Conservation (phyloP, 64 coral and sea anemone genomes). For the Dendronephthya gigantea region DNA sequence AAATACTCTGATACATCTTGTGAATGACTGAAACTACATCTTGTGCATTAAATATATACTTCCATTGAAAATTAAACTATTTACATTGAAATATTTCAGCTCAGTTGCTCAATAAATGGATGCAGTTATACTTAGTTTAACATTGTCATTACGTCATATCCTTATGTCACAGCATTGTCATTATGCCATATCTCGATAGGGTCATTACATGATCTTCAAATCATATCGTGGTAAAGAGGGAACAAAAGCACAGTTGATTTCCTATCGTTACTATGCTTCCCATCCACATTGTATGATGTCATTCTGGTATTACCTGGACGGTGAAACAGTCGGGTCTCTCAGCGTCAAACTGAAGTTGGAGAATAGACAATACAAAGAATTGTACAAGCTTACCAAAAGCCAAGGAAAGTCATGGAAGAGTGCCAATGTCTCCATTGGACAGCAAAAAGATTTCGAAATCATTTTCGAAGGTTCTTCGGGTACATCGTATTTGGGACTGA, state of each 20-base stretch:
- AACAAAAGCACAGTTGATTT: slow-evolving; percentile 68
- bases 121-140: no score
- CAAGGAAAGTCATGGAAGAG: slow-evolving; percentile 72
- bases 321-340: slow-evolving; percentile 51
- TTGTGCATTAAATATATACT: no score
- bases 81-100: no score
- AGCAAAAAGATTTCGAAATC: slow-evolving; percentile 67
- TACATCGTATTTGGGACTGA: slow-evolving; percentile 49
- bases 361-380: slow-evolving; percentile 14
- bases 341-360: slow-evolving; percentile 44
- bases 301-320: slow-evolving; percentile 87
- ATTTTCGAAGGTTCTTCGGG: slow-evolving; percentile 75
- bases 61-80: no score
- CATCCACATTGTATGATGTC: slow-evolving; percentile 78
- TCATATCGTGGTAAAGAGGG: slow-evolving; percentile 41
- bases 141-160: no score
- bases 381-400: background rate
- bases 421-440: slow-evolving; percentile 37
- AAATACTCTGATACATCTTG: no score
- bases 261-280: slow-evolving; percentile 75
- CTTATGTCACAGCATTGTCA: background rate
- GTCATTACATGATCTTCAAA: slow-evolving; percentile 93
- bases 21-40: no score
- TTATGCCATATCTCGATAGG: slow-evolving; percentile 23
- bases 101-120: no score